Evolutionary conservation across 2,113 vertebrate species (phyloP).

Genomic region (Empidonax alnorum): DNA sequence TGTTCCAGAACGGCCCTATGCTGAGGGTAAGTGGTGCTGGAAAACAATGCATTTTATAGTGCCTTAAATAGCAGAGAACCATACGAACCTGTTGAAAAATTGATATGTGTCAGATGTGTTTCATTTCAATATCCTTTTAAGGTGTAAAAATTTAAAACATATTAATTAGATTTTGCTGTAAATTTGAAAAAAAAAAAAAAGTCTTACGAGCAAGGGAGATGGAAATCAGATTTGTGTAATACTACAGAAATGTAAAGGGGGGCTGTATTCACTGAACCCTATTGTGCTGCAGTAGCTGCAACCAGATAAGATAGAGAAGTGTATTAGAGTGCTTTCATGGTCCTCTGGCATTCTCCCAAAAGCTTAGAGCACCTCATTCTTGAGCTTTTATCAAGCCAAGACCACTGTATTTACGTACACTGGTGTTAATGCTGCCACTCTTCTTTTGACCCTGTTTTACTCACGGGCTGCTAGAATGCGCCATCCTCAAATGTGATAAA

Average conservation of each 20-base stretch:
- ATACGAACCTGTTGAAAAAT: not conserved
- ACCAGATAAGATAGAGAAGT: not conserved
- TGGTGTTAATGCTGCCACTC: not conserved
- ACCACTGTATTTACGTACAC: not conserved
- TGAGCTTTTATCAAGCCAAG: not conserved
- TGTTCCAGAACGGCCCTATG: constrained; percentile 93
- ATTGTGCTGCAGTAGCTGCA: not conserved
- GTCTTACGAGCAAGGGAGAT: not conserved
- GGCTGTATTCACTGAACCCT: not conserved
- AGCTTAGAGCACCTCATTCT: not conserved
- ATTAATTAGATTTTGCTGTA: not conserved
- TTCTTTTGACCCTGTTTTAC: not conserved
- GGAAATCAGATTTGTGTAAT: not conserved
- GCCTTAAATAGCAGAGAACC: not conserved
- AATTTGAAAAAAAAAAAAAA: not conserved
- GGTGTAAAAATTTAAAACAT: not conserved
- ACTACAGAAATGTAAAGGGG: not conserved
- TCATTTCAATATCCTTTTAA: not conserved
- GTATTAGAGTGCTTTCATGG: not conserved
- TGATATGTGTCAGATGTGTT: not conserved
- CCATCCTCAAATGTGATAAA: not conserved
- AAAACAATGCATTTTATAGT: not conserved
- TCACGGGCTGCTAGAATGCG: not conserved
- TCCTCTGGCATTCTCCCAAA: not conserved
- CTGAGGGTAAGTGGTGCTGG: constrained; percentile 81